Base-by-base conservation (phyloP, 1,140 invertebrate species). In the Hyphantria cunea region DNA sequence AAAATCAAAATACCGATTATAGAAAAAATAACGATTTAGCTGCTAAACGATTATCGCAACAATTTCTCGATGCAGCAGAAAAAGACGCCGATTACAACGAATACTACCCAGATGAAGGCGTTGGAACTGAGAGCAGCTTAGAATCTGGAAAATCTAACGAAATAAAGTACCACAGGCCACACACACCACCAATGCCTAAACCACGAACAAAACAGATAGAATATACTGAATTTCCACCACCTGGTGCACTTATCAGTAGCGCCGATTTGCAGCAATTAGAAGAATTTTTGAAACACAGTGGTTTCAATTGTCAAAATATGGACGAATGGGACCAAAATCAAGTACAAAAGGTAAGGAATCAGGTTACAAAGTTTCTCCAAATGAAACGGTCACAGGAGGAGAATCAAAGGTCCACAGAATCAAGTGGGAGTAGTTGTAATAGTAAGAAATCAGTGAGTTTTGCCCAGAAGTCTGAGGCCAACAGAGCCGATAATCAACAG, bases 201-300 rank as follows among this genome's bases (percentile, higher is more conserved):
- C 81, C 87, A 13, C 81, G 84, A 68, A 88, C 84, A 37, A 88
- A 86, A 55, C 82, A 90, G 79, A 79, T 86, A 31, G 88, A 90
- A 64, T 90, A 90, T 45, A 86, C 80, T 56, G 88, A 90, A 67
- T 90, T 89, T 49, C 88, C 88, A 13, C 86, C 86, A 13, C 86
- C 88, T 13, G 84, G 86, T 10, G 85, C 86, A 63, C 75, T 92
- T 7, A 93, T 93, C 32, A 94, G 92, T 61, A 94, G 92, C 64
- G 92, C 93, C 11, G 94, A 95, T 61, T 90, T 95, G 13, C 92
- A 93, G 55, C 94, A 95, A 72, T 77, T 95, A 50, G 95, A 95
- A 81, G 95, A 96, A 64, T 95, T 95, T 72, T 84, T 96, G 39
- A 95, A 95, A 82, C 92, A 93, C 39, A 95, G 94, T 74, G 94